Evolutionary conservation across 2,797 vertebrate species (phyloP).

Genomic region (Aplochiton taeniatus): DNA sequence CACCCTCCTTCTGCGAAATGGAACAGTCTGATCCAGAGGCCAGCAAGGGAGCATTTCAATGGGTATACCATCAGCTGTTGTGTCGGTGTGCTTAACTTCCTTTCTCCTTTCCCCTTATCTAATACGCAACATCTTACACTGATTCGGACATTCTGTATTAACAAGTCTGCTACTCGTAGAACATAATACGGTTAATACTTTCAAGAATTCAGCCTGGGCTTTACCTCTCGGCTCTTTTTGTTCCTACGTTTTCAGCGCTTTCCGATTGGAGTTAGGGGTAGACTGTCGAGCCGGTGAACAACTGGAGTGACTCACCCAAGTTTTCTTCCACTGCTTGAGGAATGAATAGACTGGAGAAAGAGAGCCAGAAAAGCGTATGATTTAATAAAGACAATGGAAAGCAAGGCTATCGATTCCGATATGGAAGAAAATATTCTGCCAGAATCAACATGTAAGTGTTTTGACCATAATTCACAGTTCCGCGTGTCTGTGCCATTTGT

Average conservation of each 20-base stretch:
- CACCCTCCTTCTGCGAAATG: slow-evolving; percentile 43
- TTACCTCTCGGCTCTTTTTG: background rate
- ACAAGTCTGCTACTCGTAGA: background rate
- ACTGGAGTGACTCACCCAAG: slow-evolving; percentile 58
- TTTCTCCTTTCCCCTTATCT: slow-evolving; percentile 19
- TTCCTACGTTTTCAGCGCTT: slow-evolving; percentile 27
- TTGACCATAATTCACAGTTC: background rate
- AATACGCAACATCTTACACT: slow-evolving; percentile 26
- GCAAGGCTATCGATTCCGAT: slow-evolving; percentile 50
- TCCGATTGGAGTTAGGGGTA: slow-evolving; percentile 32
- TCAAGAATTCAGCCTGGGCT: background rate
- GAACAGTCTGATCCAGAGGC: slow-evolving; percentile 63
- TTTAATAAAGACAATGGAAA: slow-evolving; percentile 70
- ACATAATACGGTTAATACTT: too few relatives aligned
- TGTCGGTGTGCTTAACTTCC: slow-evolving; percentile 47
- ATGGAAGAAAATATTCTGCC: slow-evolving; percentile 57
- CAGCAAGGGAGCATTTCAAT: slow-evolving; percentile 35
- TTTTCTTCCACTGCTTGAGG: slow-evolving; percentile 58
- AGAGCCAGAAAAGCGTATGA: slow-evolving; percentile 58
- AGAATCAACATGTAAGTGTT: slow-evolving; percentile 70
- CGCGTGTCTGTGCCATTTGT: too few relatives aligned
- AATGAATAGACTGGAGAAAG: slow-evolving; percentile 70
- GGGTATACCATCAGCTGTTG: slow-evolving; percentile 70
- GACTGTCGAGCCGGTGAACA: slow-evolving; percentile 23
- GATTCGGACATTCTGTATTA: slow-evolving; percentile 4